Base-by-base conservation (phyloP, 2,888 invertebrate species). In the Perizoma affinitatum region DNA sequence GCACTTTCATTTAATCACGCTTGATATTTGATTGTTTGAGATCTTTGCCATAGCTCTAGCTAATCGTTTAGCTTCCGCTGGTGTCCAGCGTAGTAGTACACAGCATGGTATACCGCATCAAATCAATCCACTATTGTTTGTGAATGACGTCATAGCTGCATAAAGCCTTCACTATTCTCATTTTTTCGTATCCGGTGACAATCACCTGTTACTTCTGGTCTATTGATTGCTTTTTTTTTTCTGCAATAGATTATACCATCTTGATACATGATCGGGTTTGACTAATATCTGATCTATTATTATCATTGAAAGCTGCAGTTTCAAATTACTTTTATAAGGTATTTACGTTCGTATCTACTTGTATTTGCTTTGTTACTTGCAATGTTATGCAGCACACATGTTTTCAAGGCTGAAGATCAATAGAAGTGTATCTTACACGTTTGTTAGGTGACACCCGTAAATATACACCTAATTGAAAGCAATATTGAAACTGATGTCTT, bases 91-190 rank as follows among this genome's bases (percentile, higher is more conserved):
- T n/a, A 38, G 75, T 68, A 59, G 60, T 40, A 65, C 63, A 71
- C 57, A 50, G 61, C 61, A 66, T 71, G 66, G 71, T 68, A 69
- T 70, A 4, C n/a, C 73, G 76, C 66, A 54, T 70, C 75, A 63
- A 83, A 84, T 87, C 82, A 82, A 81, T 80, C 72, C 69, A 72
- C 80, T 70, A 83, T 87, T 86, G 87, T 86, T 84, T 80, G 73
- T 72, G 72, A 70, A 70, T 83, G 83, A 82, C 84, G 84, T 85
- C n/a, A 68, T 63, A 68, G 70, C 69, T 63, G 69, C 76, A 75
- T 75, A 68, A 73, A 76, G 67, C 76, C 75, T 76, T 78, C 72
- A 67, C 69, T 69, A 69, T 69, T 38, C 38, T 38, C 7, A 7
- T 7, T 61, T 75, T 65, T 70, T 74, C 56, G 59, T 62, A 51